A percentile compares a stretch with the other conserved stretches of the same genome.
These are phyloP conservation scores for Zosterops japonicus DNA, from an alignment of 2,113 vertebrate genomes.

Conservation along the genomic window DNA sequence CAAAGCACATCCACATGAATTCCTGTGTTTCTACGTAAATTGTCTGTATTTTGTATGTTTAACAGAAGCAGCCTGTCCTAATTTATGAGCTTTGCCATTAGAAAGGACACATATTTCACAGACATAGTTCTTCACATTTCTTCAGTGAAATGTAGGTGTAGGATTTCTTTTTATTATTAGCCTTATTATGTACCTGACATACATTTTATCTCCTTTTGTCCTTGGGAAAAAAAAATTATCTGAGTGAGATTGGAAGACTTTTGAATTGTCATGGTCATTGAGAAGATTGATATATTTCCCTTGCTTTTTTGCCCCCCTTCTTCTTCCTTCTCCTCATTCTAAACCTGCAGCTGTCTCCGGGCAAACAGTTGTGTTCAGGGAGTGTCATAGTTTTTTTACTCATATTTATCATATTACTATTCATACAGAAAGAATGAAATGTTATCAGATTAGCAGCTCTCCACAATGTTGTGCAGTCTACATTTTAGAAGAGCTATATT, in stretches of 20 bases:
- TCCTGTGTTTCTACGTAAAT: neutral
- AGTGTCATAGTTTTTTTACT: slow-evolving; percentile 42
- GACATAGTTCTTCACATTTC: slow-evolving; percentile 38
- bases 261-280: slow-evolving; percentile 81
- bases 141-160: slow-evolving; percentile 57
- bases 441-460: neutral
- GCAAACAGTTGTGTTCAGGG: slow-evolving; percentile 44
- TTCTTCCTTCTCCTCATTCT: slow-evolving; percentile 41
- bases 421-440: slow-evolving; percentile 24
- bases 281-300: slow-evolving; percentile 84
- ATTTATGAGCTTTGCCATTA: slow-evolving; percentile 39
- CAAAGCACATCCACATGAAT: neutral
- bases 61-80: slow-evolving; percentile 1
- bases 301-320: neutral
- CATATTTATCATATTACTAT: slow-evolving; percentile 23
- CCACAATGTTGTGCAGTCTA: neutral
- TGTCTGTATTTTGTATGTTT: neutral
- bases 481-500: neutral
- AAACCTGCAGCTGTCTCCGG: slow-evolving; percentile 75
- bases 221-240: slow-evolving; percentile 78
- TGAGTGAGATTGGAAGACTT: slow-evolving; percentile 82
- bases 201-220: slow-evolving; percentile 87
- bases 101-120: slow-evolving; percentile 41
- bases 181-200: slow-evolving; percentile 77
- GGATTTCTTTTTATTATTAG: slow-evolving; percentile 39